These are phyloP conservation scores for Gnathochromis pfefferi DNA, from an alignment of 2,113 vertebrate genomes.

Conservation along the genomic window DNA sequence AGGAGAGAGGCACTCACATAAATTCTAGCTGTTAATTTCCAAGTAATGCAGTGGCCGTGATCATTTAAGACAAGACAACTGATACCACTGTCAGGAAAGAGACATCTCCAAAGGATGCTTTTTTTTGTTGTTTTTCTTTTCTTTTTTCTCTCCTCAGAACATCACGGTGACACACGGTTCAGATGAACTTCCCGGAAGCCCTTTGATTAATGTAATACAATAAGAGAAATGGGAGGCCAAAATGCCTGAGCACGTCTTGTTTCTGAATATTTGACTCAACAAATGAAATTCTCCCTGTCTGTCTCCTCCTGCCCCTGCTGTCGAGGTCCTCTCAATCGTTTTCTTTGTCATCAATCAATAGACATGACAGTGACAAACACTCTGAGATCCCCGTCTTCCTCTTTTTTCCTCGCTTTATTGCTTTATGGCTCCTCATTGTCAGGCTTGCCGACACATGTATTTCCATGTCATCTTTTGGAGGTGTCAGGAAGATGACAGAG, in stretches of 20 bases:
- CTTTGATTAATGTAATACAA: constrained; percentile 88
- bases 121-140: neutral
- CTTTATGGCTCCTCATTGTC: constrained; percentile 43
- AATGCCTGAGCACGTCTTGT: constrained; percentile 82
- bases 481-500: constrained; percentile 56
- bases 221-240: constrained; percentile 83
- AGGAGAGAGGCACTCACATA: constrained; percentile 70
- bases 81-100: constrained; percentile 77
- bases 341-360: constrained; percentile 94
- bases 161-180: constrained; percentile 75
- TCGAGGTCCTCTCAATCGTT: constrained; percentile 84
- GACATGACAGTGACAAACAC: constrained; percentile 84
- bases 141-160: constrained; percentile 50
- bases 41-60: constrained; percentile 81
- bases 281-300: constrained; percentile 66
- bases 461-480: constrained; percentile 52
- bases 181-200: constrained; percentile 79
- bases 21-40: constrained; percentile 85
- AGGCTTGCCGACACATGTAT: constrained; percentile 48
- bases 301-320: constrained; percentile 19
- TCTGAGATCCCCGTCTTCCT: constrained; percentile 69
- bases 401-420: constrained; percentile 15
- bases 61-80: constrained; percentile 80
- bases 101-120: constrained; percentile 71
- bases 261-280: constrained; percentile 86